Percentiles rank a stretch among this genome's conserved stretches.
Evolutionary conservation across 2,888 invertebrate species (phyloP).

Genomic region (Melolontha melolontha): DNA sequence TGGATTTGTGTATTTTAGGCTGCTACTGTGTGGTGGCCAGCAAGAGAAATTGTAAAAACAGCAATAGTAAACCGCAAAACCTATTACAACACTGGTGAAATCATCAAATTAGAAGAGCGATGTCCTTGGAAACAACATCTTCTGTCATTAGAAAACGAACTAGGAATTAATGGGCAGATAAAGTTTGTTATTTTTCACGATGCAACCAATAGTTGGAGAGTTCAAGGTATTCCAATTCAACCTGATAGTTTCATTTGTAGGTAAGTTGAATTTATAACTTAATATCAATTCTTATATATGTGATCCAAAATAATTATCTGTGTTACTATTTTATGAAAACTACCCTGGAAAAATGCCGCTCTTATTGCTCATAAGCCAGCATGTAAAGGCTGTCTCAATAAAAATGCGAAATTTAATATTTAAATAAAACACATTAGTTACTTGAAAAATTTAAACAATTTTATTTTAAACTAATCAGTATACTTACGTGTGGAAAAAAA

Average conservation of each 20-base stretch:
- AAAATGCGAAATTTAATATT: no score
- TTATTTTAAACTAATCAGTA: no score
- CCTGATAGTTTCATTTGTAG: constrained; percentile 78
- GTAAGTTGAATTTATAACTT: constrained; percentile 60
- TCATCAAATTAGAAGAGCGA: constrained; percentile 77
- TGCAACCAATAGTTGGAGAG: constrained; percentile 78
- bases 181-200: constrained; percentile 82
- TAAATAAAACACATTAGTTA: no score
- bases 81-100: constrained; percentile 83
- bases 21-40: constrained; percentile 87
- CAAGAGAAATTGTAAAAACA: constrained; percentile 79
- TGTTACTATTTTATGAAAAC: no score
- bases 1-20: constrained; percentile 63
- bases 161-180: constrained; percentile 72
- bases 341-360: no score
- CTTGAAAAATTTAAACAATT: no score
- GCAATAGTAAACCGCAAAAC: constrained; percentile 77
- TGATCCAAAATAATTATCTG: neutral
- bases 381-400: no score
- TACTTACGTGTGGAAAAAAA: no score
- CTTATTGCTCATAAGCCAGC: no score
- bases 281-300: neutral
- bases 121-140: constrained; percentile 96
- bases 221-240: constrained; percentile 84
- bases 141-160: constrained; percentile 82